Evolutionary conservation across 2,888 invertebrate species (phyloP).

Genomic region (Cerastis rubricosa): DNA sequence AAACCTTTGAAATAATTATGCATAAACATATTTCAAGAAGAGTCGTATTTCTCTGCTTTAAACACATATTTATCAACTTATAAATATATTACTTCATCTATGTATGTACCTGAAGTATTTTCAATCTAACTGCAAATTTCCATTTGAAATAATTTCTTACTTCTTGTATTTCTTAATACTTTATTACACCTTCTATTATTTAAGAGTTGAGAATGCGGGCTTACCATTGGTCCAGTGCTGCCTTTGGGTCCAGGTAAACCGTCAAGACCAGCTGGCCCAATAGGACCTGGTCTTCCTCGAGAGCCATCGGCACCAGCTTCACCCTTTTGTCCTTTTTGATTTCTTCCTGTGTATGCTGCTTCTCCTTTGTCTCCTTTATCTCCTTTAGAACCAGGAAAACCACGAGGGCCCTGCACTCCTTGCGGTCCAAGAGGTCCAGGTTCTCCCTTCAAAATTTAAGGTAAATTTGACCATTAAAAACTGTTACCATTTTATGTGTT

Average conservation of each 20-base stretch:
- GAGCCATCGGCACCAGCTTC: constrained; percentile 95
- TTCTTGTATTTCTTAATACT: background rate
- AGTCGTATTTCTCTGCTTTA: background rate
- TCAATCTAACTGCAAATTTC: background rate
- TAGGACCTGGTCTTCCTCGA: constrained; percentile 91
- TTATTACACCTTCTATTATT: background rate
- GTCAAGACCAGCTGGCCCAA: constrained; percentile 91
- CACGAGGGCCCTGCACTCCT: constrained; percentile 94
- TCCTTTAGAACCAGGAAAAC: constrained; percentile 92
- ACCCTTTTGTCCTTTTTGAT: constrained; percentile 96
- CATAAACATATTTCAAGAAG: background rate
- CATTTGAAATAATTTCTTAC: background rate
- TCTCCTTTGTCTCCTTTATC: constrained; percentile 95
- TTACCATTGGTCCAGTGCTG: constrained; percentile 91
- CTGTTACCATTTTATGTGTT: background rate
- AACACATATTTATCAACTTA: background rate
- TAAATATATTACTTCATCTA: background rate
- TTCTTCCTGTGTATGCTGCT: constrained; percentile 93
- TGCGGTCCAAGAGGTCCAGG: constrained; percentile 93
- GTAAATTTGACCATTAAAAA: background rate
- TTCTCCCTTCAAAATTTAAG: constrained; percentile 90
- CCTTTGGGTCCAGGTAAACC: constrained; percentile 92
- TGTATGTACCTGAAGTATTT: background rate
- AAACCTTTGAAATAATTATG: background rate
- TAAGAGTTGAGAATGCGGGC: constrained; percentile 15